These are phyloP conservation scores for Harpagus bidentatus DNA, from an alignment of 2,113 vertebrate species.

Conservation along the genomic window DNA sequence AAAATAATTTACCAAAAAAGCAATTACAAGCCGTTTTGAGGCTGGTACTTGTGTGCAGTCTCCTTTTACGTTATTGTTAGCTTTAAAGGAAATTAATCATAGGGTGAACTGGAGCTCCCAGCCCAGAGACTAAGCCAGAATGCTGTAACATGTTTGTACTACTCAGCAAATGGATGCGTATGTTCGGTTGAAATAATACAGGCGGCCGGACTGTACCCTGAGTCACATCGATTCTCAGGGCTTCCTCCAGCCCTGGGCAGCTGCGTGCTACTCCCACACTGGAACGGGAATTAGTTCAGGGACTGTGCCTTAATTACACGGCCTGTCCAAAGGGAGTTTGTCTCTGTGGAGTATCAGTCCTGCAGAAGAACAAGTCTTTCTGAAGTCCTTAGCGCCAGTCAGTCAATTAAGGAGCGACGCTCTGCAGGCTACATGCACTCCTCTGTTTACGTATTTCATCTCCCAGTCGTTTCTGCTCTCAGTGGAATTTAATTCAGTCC, in stretches of 20 bases:
- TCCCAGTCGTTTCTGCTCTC: not conserved
- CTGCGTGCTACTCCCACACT: not conserved
- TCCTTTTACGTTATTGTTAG: not conserved
- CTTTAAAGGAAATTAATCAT: slow-evolving; percentile 17
- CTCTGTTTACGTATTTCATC: not conserved
- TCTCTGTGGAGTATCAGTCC: not conserved
- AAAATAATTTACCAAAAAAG: not conserved
- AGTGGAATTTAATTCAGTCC: not conserved
- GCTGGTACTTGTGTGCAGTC: not conserved
- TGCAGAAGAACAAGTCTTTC: not conserved
- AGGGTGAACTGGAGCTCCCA: not conserved
- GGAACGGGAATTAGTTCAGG: not conserved
- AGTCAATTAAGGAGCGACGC: not conserved
- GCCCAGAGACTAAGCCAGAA: not conserved
- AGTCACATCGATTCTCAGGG: not conserved
- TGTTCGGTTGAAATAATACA: not conserved
- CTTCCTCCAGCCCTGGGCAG: not conserved
- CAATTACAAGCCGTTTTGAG: not conserved
- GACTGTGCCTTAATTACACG: not conserved
- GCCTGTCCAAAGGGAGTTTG: not conserved
- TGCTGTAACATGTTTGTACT: not conserved
- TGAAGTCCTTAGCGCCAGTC: accelerated
- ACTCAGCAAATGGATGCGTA: not conserved
- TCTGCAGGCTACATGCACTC: not conserved
- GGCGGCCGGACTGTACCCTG: not conserved